Conservation (phyloP, 2,113 vertebrate genomes). For the Sylvia atricapilla region DNA sequence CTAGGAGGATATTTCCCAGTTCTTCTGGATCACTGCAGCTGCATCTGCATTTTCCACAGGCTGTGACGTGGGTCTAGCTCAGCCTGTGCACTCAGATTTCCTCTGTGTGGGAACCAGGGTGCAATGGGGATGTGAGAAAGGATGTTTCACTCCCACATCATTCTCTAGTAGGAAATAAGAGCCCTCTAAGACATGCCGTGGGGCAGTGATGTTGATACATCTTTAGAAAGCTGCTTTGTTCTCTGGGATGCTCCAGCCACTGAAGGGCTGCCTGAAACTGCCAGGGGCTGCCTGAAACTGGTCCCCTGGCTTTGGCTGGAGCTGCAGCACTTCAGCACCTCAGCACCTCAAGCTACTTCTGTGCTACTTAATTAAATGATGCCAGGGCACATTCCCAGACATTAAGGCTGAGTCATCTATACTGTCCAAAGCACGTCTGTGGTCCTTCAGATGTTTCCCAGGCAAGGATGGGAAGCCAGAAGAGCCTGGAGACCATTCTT, state of each 20-base stretch:
- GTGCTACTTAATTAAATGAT: not conserved
- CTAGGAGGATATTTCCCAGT: not conserved
- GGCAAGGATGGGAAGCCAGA: not conserved
- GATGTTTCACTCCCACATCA: not conserved
- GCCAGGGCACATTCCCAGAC: constrained; percentile 10
- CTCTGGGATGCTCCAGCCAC: not conserved
- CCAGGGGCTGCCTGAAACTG: not conserved
- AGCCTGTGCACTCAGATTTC: not conserved
- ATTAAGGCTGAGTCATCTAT: not conserved
- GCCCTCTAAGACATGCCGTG: not conserved
- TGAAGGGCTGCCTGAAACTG: not conserved
- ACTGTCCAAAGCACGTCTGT: not conserved
- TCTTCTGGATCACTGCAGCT: not conserved
- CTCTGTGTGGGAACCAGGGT: not conserved
- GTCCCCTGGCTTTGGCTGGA: not conserved
- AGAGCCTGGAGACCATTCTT: not conserved
- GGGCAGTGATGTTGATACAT: not conserved
- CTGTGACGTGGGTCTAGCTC: not conserved
- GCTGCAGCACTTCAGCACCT: not conserved
- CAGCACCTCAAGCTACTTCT: constrained; percentile 1
- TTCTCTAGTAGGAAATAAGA: not conserved
- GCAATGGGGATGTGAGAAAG: not conserved
- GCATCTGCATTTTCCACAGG: not conserved
- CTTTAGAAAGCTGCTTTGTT: not conserved
- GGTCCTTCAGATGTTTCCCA: constrained; percentile 31